Evolutionary conservation across 2,797 vertebrate species (phyloP), one percentile per base, ranked within the genome.

Genomic region (Sebastes alutus): DNA sequence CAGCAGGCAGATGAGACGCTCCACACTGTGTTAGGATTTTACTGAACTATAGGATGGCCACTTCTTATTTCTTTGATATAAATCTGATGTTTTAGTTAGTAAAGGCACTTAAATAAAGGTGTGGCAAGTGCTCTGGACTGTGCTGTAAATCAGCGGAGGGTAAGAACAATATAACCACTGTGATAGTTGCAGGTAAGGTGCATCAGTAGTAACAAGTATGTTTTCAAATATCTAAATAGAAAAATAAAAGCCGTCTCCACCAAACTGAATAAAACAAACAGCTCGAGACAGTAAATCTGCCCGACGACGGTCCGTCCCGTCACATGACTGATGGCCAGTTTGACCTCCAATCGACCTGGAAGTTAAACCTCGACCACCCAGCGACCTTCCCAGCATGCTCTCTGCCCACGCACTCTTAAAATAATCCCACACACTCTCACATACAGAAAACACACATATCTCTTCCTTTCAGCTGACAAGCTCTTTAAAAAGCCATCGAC

Each of bases 401-500:
- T 66, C 72, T 49, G 74, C 66, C 72, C 22, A 9, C 33, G n/a
- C 7, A 9, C 32, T n/a, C 30, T 54, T 55, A 49, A 38, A 73
- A 74, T 7, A 79, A n/a, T 61, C 54, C 54, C 52, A 64, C 25
- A 66, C 72, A 61, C 62, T 54, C 64, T 30, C 42, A 67, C 13
- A 72, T 35, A 35, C 33, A 13, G 33, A 8, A 83, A 13, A 87
- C 77, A 67, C 82, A 84, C 77, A 83, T 46, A 75, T 66, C 58
- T 83, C 61, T 75, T 89, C 67, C 66, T 87, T 82, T 83, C 59
- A 73, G 81, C 86, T 86, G 89, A 88, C 92, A 90, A 87, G 87
- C 88, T 90, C 78, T 89, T 93, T 92, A 91, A 89, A 93, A 92
- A 84, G 77, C 85, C 84, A 86, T 89, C 76, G 86, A 88, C 82